Base-by-base conservation (phyloP, 2,113 vertebrate genomes). In the Paradoxurus hermaphroditus region DNA sequence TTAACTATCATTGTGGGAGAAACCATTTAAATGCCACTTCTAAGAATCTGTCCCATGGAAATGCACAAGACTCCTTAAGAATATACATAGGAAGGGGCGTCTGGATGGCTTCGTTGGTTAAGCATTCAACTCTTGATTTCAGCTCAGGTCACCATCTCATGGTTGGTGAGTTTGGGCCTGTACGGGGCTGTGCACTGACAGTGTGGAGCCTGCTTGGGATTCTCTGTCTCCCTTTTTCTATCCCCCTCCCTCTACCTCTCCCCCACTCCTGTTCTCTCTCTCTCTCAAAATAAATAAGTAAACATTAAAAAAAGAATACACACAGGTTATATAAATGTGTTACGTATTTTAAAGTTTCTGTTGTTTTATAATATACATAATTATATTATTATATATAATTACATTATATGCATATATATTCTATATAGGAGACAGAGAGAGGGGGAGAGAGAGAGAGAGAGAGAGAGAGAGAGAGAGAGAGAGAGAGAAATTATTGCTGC, bases 1-100 rank as follows among this genome's bases (percentile, higher is more conserved):
- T 83, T 83, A 36, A 68, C 25, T 75, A 63, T 51, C 25, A 87
- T 87, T 95, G 92, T 95, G 49, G 59, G 41, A 91, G 56, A 94
- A 87, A 78, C 23, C 16, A 92, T 62, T 81, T 91, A 79, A 68
- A 87, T 49, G 87, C 11, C 7, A 88, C 14, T 63, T 83, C 29
- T 63, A 82, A 18, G n/a, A 91, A 81, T 92, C 21, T 92, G 36
- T 85, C 21, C n/a, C 34, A 84, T 8, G 34, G 39, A 95, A 81
- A 65, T 34, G 72, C 0, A 63, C 1, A 86, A 86, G 29, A 67
- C 16, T 94, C 14, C 34, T 63, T 75, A 68, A 86, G 51, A 82
- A 86, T 68, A 84, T 7, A 59, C 56, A 59, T 23, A 23, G 56
- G 19, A 9, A 59, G 3, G 7, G 56, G 56, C 8, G 21, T 21